Evolutionary conservation across 2,888 invertebrate genomes (phyloP).

Genomic region (Drosophila greeni): DNA sequence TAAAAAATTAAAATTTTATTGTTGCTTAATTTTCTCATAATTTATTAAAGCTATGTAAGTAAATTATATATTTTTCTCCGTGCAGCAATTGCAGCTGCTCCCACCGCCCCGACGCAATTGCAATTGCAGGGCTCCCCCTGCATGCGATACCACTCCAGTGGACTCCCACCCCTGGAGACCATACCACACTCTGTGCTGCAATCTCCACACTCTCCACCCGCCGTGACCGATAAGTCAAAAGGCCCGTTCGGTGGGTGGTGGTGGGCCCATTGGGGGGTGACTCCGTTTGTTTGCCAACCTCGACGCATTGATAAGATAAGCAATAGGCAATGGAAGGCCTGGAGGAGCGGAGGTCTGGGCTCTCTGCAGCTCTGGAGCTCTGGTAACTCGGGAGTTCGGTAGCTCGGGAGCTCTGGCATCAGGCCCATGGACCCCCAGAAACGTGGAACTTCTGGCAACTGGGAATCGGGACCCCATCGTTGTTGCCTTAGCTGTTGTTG

Average conservation of each 20-base stretch:
- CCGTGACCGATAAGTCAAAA: conserved; percentile 56
- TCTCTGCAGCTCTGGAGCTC: background rate
- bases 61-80: conserved; percentile 1
- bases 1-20: background rate
- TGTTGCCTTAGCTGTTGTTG: conserved; percentile 12
- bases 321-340: conserved; percentile 31
- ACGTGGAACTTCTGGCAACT: conserved; percentile 3
- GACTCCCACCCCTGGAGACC: conserved; percentile 8
- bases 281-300: conserved; percentile 53
- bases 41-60: background rate
- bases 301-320: conserved; percentile 64
- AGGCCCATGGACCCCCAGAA: conserved; percentile 16
- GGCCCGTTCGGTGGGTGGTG: conserved; percentile 30
- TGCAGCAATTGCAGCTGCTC: conserved; percentile 22
- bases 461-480: conserved; percentile 15
- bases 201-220: conserved; percentile 14
- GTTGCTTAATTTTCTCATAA: too few species aligned
- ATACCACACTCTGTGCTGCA: background rate
- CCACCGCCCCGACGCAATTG: conserved; percentile 12
- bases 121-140: conserved; percentile 23
- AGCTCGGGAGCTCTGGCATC: conserved; percentile 8
- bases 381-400: background rate
- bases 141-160: conserved; percentile 3
- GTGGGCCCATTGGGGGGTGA: conserved; percentile 29
- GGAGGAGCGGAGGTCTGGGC: background rate